These are phyloP conservation scores for Ailuropoda melanoleuca DNA, from an alignment of 2,113 vertebrate species.

Conservation along the genomic window DNA sequence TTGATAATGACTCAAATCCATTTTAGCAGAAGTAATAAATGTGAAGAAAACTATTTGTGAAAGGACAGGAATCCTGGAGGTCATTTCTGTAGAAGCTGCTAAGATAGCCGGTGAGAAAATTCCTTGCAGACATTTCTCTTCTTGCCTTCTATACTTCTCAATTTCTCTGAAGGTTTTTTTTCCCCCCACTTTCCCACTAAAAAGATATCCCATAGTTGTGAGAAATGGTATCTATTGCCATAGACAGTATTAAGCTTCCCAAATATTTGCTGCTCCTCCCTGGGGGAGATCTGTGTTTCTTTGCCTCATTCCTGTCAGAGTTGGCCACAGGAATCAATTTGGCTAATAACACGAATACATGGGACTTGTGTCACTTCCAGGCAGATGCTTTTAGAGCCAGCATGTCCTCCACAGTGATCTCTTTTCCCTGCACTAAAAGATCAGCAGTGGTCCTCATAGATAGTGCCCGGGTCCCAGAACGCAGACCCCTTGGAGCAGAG, in stretches of 20 bases:
- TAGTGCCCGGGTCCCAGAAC: background rate
- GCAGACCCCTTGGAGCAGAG: background rate
- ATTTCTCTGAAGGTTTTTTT: background rate
- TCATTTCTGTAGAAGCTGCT: background rate
- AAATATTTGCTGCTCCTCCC: background rate
- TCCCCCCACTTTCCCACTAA: background rate
- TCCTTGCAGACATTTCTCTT: background rate
- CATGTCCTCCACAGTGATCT: background rate
- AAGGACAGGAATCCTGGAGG: background rate
- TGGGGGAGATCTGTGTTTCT: background rate
- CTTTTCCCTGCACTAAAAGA: background rate
- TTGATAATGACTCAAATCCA: slow-evolving; percentile 23
- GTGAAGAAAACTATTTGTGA: background rate
- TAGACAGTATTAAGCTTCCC: background rate
- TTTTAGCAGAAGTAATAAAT: slow-evolving; percentile 11
- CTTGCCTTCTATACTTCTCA: background rate
- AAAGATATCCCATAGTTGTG: background rate
- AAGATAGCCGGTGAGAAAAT: background rate
- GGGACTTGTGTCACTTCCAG: background rate
- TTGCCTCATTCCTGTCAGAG: background rate
- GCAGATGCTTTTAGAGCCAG: background rate
- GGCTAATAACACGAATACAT: background rate
- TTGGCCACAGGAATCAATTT: background rate
- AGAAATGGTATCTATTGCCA: background rate
- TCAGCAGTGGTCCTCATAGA: background rate